phyloP scores from a whole-genome alignment of 2,797 vertebrate genomes.

The Sarcoramphus papa region DNA sequence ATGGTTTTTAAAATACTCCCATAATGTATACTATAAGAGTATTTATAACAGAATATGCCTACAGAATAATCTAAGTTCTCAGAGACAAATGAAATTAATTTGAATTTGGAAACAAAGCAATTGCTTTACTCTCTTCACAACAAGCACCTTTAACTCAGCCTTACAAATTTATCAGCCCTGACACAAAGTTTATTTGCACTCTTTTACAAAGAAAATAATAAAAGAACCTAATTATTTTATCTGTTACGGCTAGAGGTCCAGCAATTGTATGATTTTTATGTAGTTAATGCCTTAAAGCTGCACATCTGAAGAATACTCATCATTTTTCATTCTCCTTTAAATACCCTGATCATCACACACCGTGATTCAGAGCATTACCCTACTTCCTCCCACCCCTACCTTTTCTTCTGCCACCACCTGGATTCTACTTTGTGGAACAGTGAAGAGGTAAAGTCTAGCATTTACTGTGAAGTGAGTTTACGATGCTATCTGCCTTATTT shows the following conservation, averaged over 20 bases:
- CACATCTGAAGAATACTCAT: neutral
- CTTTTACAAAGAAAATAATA: neutral
- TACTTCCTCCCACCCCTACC: neutral
- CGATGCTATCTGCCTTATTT: neutral
- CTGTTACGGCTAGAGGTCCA: neutral
- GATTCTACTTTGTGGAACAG: neutral
- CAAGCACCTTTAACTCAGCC: neutral
- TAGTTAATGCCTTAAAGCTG: neutral
- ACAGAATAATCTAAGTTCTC: neutral
- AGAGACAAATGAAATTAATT: neutral
- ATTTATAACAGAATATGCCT: neutral
- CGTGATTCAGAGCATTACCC: neutral
- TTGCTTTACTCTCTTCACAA: neutral
- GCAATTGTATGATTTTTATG: neutral
- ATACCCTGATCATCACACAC: neutral
- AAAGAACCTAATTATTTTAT: neutral
- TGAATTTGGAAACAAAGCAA: neutral
- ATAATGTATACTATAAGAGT: neutral
- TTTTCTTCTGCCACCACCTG: neutral
- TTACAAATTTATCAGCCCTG: neutral
- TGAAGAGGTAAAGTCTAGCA: neutral
- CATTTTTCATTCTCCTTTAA: neutral
- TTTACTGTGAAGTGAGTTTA: neutral
- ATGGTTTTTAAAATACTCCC: neutral
- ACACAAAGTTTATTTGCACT: neutral